Base-by-base conservation (phyloP, 2,888 invertebrate species). In the Lamellibrachia satsuma region DNA sequence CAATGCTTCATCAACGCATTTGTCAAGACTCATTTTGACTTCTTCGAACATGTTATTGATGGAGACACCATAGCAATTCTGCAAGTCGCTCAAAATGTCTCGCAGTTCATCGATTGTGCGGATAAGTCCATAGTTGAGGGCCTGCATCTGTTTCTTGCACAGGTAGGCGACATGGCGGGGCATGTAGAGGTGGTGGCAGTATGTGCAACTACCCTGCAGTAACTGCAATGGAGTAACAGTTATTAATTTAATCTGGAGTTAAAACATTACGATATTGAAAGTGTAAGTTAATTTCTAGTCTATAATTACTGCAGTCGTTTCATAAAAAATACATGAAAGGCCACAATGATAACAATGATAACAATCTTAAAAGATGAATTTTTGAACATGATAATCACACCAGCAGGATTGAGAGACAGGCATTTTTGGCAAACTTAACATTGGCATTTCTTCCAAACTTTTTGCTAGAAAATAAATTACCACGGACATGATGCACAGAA, bases 141-240 rank as follows among this genome's bases (percentile, higher is more conserved):
- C 97, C 93, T 97, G 97, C 92, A 98, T 96, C 95, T 98, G 98
- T 27, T 98, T 97, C 92, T 97, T 97, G 0, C 98, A 97, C 57
- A 98, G 95, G n/a, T 94, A 95, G n/a, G 94, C 93, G 60, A 92
- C 92, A 7, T 93, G 93, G 7, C 93, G 92, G 7, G 93, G 92
- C n/a, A 94, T 94, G 22, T 95, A 92, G 75, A 96, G 95, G 22
- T 96, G 95, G 93, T 97, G 96, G 93, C 97, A 97, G 75, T 95
- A 94, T 91, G 97, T 96, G 94, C 97, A 97, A 0, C 96, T 96
- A 3, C 96, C 96, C 93, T 96, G 96, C 93, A 97, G 94, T 52
- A 97, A 93, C 97, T 97, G 94, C 75, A 75, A 75, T 15, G 75
- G 75, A 4, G 22, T n/a, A 75, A 75, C 93, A 93, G 92, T 92